Evolutionary conservation across 2,888 invertebrate species (phyloP), one percentile per base, ranked within the genome.

Genomic region (Eumerus sabulonum): DNA sequence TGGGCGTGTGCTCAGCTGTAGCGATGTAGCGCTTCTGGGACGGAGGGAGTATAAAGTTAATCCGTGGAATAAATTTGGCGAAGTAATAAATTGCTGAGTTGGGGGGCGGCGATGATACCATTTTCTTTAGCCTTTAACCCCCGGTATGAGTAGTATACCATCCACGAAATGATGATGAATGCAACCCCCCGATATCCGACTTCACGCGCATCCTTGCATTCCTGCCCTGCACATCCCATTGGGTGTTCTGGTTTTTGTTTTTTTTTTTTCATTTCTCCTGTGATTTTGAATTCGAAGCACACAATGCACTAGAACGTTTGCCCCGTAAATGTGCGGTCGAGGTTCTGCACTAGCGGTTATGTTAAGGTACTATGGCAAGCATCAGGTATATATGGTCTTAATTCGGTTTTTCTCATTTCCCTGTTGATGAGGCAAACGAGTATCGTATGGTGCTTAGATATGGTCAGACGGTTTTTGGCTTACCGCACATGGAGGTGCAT

Each of bases 141-240:
- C 27, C 27, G 7, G 27, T 4, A 48, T n/a, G n/a, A n/a, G n/a
- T n/a, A n/a, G n/a, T n/a, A n/a, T n/a, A n/a, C n/a, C n/a, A n/a
- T n/a, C 62, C 72, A 38, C 67, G 57, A 64, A 74, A 64, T 44
- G 79, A 79, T 79, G 79, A 79, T 79, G 79, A 79, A 79, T 79
- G 79, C 68, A 7, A n/a, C n/a, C 27, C 59, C 74, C 70, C 79
- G 79, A 79, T 79, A 79, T 79, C 79, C 70, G 74, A 79, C 73
- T 79, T 73, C 57, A 64, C 77, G 73, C 62, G 77, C 77, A 79
- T 68, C 79, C 73, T 73, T 79, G 73, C 79, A 79, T n/a, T 27
- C 27, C 27, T 27, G 27, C 27, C 27, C 27, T 27, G 27, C 27
- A 27, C 79, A 79, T 71, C 66, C 70, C 74, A 53, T 17, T 45